Conservation (phyloP, 2,888 invertebrate genomes). For the Xestia sexstrigata region DNA sequence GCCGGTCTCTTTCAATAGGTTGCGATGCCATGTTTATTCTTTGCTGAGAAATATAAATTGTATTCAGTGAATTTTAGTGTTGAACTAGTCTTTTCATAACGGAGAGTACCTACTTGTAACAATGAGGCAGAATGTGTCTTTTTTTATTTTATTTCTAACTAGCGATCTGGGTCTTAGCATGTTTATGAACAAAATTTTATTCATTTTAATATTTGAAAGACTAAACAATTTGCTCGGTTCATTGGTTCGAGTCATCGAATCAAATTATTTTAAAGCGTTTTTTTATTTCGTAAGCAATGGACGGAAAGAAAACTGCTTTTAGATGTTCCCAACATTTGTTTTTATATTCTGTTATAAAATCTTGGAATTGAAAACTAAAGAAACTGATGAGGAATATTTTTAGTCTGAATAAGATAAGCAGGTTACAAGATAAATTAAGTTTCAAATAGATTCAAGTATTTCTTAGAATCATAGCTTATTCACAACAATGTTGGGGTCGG, state of each 20-base stretch:
- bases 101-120: background rate
- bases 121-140: background rate
- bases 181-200: constrained; percentile 34
- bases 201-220: constrained; percentile 43
- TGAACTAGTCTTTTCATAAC: constrained; percentile 1
- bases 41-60: constrained; percentile 31
- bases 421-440: background rate
- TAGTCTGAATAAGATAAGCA: background rate
- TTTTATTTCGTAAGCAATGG: constrained; percentile 27
- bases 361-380: background rate
- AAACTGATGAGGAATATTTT: background rate
- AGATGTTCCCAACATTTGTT: background rate
- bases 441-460: background rate
- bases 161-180: background rate
- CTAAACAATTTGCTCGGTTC: constrained; percentile 45
- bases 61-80: constrained; percentile 29
- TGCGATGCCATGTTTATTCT: constrained; percentile 33
- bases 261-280: constrained; percentile 47
- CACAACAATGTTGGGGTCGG: no score
- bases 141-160: background rate
- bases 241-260: constrained; percentile 52
- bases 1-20: constrained; percentile 45
- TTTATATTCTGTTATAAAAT: background rate
- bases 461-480: background rate
- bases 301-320: constrained; percentile 27